Base-by-base conservation (phyloP, 2,113 vertebrate species). In the Rhinopomastus cyanomelas region DNA sequence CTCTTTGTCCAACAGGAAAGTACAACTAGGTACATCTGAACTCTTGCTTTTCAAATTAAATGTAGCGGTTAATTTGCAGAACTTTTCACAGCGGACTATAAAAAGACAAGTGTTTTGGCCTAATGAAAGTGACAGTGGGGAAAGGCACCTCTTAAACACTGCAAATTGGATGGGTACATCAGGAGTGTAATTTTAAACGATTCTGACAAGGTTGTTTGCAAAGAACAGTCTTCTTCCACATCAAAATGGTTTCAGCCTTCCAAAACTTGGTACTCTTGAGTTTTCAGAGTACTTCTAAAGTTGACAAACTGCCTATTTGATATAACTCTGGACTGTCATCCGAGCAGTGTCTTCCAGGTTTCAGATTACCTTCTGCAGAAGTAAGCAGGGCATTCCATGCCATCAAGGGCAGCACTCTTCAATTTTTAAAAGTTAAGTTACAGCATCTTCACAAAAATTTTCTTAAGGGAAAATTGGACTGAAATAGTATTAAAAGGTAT, bases 71-170 rank as follows among this genome's bases (percentile, higher is more conserved):
- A 84, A 92, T 94, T 92, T 91, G 66, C 71, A 91, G 44, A 66
- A 81, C 80, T 88, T 88, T 86, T 16, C 80, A 69, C n/a, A 56
- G 52, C 51, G 76, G 82, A 67, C 84, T 66, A 22, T 42, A 89
- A 89, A 80, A 87, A 73, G 85, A 71, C 92, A 88, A 73, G 79
- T 79, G 2, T 69, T 94, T 82, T 85, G 79, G 71, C 52, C n/a
- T 93, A 92, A 93, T 88, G 91, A 86, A 95, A 94, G 78, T 91
- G 95, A 91, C 91, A 94, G 89, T 65, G 85, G 62, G 52, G 77
- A 92, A 85, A 89, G 59, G 61, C 1, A 12, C 65, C 69, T 84
- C 81, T 95, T 89, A 90, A 89, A 80, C 60, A 42, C 15, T 85
- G 39, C 68, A 89, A 89, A 95, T 90, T 78, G 87, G 46, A 89